Conservation (phyloP, 1,140 invertebrate species). For the Drosophila willistoni region DNA sequence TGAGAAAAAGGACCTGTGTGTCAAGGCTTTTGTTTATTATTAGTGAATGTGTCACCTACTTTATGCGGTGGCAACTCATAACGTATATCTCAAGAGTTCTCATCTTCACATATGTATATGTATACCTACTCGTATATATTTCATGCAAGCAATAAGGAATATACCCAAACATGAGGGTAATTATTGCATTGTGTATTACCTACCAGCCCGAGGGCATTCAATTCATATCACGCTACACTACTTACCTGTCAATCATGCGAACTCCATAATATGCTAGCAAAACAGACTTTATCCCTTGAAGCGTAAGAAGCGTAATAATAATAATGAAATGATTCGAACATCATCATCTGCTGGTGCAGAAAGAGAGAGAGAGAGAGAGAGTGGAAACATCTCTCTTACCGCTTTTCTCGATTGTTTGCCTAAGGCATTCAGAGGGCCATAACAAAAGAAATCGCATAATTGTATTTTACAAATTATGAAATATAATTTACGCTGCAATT, state of each 20-base stretch:
- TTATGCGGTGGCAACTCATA: background rate
- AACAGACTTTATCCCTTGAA: slow-evolving; percentile 58
- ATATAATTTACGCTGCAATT: slow-evolving; percentile 41
- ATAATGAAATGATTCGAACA: slow-evolving; percentile 44
- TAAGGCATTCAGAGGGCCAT: slow-evolving; percentile 1
- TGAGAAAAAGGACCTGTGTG: slow-evolving; percentile 12
- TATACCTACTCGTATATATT: background rate
- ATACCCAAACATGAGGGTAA: slow-evolving; percentile 17
- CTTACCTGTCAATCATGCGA: slow-evolving; percentile 70
- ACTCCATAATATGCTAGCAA: slow-evolving; percentile 59
- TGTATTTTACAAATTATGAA: slow-evolving; percentile 23
- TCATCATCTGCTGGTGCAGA: slow-evolving; percentile 52
- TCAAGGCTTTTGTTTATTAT: background rate
- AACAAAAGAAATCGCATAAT: slow-evolving; percentile 11
- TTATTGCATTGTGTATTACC: slow-evolving; percentile 1
- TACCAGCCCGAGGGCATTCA: slow-evolving; percentile 30
- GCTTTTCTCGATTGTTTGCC: slow-evolving; percentile 29
- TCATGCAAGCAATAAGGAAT: background rate
- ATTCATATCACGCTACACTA: slow-evolving; percentile 53
- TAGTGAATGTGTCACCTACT: slow-evolving; percentile 20
- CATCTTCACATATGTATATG: background rate
- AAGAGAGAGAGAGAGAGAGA: slow-evolving; percentile 10
- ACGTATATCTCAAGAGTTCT: background rate
- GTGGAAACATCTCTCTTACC: slow-evolving; percentile 4
- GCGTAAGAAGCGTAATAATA: slow-evolving; percentile 50